Base-by-base conservation (phyloP, 1,140 invertebrate genomes). In the Zaprionus ghesquierei region DNA sequence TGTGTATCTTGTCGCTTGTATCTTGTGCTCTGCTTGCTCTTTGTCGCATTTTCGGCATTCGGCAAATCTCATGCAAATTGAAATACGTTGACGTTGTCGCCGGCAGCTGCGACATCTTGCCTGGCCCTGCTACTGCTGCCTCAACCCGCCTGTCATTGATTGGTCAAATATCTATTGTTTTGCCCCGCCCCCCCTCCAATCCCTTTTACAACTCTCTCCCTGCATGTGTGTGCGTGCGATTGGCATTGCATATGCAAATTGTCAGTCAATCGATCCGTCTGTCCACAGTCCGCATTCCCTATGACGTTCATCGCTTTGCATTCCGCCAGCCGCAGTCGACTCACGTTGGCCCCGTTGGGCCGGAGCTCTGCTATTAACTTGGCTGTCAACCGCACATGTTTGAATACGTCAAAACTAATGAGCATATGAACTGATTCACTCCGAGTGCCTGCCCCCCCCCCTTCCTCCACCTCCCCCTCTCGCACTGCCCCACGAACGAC, bases 361-460 rank as follows among this genome's bases (percentile, higher is more conserved):
- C 13, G 2, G 5, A n/a, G 23, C n/a, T 46, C 38, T 46, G 56
- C 50, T 62, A 62, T 62, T 62, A 62, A 62, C 59, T 62, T 51
- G 59, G 2, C 59, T 62, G 46, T 62, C 59, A 62, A 62, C 59
- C 59, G 9, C 59, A 62, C 59, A 50, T 62, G 59, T 62, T 62
- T 62, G 29, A 41, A 31, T 41, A n/a, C 33, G 18, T 41, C 49
- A 46, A 62, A 69, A 61, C 46, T 61, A 69, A 69, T 60, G 33
- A 69, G 35, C 50, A 53, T 22, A 33, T 69, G 60, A 35, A 55
- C 22, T 49, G 50, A 69, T 69, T 69, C 54, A 38, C 46, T 38
- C n/a, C 13, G 15, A 8, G 3, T 25, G 15, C 15, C 15, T 6
- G 15, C 18, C 10, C 10, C 35, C 20, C 5, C 13, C 2, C 29